Conservation (phyloP, 2,888 invertebrate species). For the Synergus umbraculus region DNA sequence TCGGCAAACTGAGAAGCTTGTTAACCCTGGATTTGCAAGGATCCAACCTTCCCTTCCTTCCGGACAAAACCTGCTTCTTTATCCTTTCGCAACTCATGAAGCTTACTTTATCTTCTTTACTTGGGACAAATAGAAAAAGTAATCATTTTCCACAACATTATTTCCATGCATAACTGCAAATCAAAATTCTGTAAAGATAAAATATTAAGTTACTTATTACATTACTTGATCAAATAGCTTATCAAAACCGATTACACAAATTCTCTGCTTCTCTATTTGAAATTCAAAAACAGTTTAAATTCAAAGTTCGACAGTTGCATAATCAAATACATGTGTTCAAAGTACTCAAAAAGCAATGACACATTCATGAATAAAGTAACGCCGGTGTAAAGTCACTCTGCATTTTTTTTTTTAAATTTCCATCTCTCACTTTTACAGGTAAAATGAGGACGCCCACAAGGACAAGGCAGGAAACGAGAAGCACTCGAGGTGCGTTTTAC, state of each 20-base stretch:
- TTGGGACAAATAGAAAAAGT: neutral
- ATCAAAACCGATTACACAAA: too few species aligned
- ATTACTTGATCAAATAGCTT: too few species aligned
- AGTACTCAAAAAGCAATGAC: neutral
- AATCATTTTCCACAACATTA: neutral
- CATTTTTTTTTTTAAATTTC: conserved; percentile 23
- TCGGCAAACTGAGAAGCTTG: conserved; percentile 35
- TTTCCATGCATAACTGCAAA: neutral
- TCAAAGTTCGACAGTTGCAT: neutral
- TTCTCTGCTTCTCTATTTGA: neutral
- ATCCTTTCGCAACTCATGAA: conserved; percentile 1
- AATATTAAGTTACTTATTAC: too few species aligned
- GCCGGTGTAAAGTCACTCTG: conserved; percentile 19
- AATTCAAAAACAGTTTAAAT: neutral
- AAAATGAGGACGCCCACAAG: conserved; percentile 11
- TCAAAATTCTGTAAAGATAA: too few species aligned
- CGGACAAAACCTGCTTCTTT: conserved; percentile 11
- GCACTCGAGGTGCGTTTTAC: conserved; percentile 35
- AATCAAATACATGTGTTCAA: neutral
- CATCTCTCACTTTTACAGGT: conserved; percentile 35
- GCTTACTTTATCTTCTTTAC: neutral
- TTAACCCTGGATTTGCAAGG: conserved; percentile 22
- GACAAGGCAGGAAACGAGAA: neutral
- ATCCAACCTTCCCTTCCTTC: conserved; percentile 19
- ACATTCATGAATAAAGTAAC: conserved; percentile 22